Conservation (phyloP, 2,888 invertebrate species). For the Troides aeacus region DNA sequence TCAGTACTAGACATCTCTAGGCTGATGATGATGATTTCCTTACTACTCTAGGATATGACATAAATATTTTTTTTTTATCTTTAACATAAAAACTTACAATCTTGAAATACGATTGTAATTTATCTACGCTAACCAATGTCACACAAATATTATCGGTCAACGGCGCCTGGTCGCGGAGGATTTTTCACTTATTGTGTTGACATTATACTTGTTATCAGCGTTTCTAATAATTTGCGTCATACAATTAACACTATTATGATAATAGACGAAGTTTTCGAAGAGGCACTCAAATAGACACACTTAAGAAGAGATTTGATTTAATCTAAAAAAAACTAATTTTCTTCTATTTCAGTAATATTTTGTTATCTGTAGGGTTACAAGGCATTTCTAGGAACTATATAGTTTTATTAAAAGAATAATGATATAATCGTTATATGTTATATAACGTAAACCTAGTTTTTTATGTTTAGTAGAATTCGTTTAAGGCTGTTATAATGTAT, state of each 20-base stretch:
- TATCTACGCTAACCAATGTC: slow-evolving; percentile 19
- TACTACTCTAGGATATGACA: background rate
- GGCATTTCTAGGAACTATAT: too few relatives aligned
- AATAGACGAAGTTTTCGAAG: background rate
- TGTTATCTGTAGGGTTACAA: too few relatives aligned
- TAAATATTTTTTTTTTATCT: background rate
- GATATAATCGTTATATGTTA: background rate
- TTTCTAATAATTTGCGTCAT: slow-evolving; percentile 24
- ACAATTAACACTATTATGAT: background rate
- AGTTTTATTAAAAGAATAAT: too few relatives aligned
- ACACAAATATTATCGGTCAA: slow-evolving; percentile 66
- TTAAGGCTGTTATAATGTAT: slow-evolving; percentile 3
- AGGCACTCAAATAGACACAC: background rate
- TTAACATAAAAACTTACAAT: background rate
- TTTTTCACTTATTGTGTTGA: slow-evolving; percentile 39
- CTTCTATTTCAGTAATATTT: too few relatives aligned
- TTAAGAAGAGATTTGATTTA: background rate
- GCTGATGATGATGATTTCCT: background rate
- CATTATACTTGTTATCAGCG: slow-evolving; percentile 29
- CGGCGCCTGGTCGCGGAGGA: slow-evolving; percentile 60
- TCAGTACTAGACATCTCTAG: too few relatives aligned
- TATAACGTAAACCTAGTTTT: background rate
- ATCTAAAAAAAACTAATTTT: background rate
- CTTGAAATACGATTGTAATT: background rate
- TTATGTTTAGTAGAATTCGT: background rate